Percentiles rank a stretch among this genome's conserved stretches.
phyloP scores from a whole-genome alignment of 2,113 vertebrate genomes.

The Furnarius figulus region DNA sequence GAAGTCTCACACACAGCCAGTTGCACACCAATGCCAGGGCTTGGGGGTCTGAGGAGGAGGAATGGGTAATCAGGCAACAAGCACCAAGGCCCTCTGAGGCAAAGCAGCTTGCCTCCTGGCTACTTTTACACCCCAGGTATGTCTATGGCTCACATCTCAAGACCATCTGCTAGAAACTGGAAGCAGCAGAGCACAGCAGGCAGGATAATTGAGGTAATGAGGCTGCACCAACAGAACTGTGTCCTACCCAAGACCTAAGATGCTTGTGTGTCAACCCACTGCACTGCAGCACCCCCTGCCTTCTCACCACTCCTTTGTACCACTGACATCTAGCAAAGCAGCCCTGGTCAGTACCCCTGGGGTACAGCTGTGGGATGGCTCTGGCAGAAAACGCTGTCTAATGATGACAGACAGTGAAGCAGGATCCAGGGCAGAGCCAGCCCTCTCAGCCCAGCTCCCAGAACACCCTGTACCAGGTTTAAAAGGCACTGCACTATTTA shows the following conservation, averaged over 20 bases:
- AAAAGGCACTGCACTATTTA: background rate
- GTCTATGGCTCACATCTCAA: accelerated
- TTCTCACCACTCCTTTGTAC: background rate
- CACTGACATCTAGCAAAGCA: background rate
- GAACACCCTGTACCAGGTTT: background rate
- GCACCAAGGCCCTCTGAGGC: background rate
- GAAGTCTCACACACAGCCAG: background rate
- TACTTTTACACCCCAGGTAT: background rate
- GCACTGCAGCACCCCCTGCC: background rate
- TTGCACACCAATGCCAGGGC: accelerated
- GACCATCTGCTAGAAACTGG: background rate
- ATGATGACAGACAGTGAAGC: background rate
- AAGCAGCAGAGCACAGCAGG: background rate
- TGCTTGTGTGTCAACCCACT: background rate
- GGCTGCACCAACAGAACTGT: background rate
- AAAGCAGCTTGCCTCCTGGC: background rate
- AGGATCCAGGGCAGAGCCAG: background rate
- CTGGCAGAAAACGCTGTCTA: background rate
- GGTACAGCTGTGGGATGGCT: accelerated
- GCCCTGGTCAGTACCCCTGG: background rate
- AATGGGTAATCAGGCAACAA: background rate
- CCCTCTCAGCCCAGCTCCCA: background rate
- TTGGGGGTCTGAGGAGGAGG: background rate
- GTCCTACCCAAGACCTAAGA: background rate
- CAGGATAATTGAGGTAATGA: background rate